A percentile compares a stretch with the other conserved stretches of the same genome.
Conservation (phyloP, 2,797 vertebrate genomes). For the Sebastolobus altivelis region DNA sequence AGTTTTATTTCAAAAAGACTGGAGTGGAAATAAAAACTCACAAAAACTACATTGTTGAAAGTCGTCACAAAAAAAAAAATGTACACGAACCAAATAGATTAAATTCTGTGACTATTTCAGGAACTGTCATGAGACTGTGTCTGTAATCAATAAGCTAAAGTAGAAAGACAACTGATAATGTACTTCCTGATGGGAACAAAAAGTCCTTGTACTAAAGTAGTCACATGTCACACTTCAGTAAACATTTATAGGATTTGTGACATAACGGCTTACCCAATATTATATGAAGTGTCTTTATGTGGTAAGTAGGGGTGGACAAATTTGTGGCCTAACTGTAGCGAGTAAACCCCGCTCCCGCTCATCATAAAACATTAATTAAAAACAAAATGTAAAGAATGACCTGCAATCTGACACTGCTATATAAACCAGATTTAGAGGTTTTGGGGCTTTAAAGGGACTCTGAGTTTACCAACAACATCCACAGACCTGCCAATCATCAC, state of each 20-base stretch:
- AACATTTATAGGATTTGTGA: background rate
- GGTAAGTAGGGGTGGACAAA: background rate
- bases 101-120: accelerated
- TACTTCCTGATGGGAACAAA: background rate
- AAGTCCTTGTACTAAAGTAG: background rate
- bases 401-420: background rate
- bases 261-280: background rate
- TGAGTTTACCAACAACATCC: slow-evolving; percentile 6
- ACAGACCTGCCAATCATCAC: slow-evolving; percentile 33
- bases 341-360: too few relatives aligned
- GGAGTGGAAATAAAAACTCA: accelerated
- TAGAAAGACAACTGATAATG: background rate
- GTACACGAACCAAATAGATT: too few relatives aligned
- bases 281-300: background rate
- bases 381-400: too few relatives aligned
- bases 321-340: background rate
- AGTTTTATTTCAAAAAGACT: too few relatives aligned
- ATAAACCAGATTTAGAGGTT: background rate
- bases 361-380: too few relatives aligned
- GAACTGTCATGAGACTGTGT: background rate
- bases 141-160: background rate
- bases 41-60: too few relatives aligned
- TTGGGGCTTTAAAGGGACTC: slow-evolving; percentile 8
- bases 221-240: background rate
- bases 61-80: accelerated